These are phyloP conservation scores for Podiceps cristatus DNA, from an alignment of 2,113 vertebrate genomes.

Conservation along the genomic window DNA sequence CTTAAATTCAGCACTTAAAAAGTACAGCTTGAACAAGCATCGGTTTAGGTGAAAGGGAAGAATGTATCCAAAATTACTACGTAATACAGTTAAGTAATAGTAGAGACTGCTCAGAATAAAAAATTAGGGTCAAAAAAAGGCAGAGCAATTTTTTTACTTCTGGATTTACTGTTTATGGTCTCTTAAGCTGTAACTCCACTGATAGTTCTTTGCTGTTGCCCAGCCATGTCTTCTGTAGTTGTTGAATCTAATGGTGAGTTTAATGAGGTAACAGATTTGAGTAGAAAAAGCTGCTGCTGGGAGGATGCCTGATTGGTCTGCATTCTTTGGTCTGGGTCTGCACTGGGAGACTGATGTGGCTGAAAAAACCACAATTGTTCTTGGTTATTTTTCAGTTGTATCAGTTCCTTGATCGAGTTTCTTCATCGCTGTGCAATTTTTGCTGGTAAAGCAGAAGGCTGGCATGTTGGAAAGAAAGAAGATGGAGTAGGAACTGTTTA, in stretches of 20 bases:
- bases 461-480: neutral
- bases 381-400: neutral
- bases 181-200: neutral
- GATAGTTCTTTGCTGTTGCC: neutral
- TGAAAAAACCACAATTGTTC: neutral
- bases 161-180: neutral
- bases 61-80: neutral
- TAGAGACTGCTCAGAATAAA: neutral
- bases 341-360: neutral
- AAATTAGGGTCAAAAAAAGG: rapidly evolving
- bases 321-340: neutral
- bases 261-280: neutral
- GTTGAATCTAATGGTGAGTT: neutral
- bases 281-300: neutral
- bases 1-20: neutral
- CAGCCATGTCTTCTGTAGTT: neutral
- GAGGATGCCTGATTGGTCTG: neutral
- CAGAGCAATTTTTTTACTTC: neutral
- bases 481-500: neutral
- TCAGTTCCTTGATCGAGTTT: neutral
- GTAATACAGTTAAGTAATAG: neutral
- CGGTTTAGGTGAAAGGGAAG: neutral
- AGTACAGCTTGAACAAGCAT: neutral
- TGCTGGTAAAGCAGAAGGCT: neutral
- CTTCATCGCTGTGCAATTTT: neutral